A percentile compares a stretch with the other conserved stretches of the same genome.
Conservation (phyloP, 2,113 vertebrate species). For the Pangasianodon gigas region DNA sequence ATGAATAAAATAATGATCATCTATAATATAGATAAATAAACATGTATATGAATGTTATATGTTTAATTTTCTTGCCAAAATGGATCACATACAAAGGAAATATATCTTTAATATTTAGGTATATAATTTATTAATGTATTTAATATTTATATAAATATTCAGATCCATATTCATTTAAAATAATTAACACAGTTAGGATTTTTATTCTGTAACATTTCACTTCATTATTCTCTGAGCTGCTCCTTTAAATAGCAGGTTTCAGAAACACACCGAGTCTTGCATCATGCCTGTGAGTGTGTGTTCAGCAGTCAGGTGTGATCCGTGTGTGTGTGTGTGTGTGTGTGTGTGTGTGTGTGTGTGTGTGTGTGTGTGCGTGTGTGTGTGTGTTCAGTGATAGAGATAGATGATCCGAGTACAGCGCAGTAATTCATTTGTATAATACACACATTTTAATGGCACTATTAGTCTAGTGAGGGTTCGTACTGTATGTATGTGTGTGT, state of each 20-base stretch:
- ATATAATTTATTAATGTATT: neutral
- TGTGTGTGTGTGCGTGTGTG: neutral
- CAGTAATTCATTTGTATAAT: constrained; percentile 1
- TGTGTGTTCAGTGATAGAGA: neutral
- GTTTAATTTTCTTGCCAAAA: neutral
- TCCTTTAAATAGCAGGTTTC: constrained; percentile 31
- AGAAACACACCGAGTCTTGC: constrained; percentile 20
- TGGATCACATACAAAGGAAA: neutral
- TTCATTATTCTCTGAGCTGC: neutral
- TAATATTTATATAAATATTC: neutral
- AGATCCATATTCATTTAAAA: neutral
- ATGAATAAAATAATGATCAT: neutral
- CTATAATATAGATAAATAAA: neutral
- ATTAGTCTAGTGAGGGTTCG: neutral
- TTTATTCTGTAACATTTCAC: neutral
- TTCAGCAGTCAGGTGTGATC: neutral
- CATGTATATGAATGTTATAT: neutral
- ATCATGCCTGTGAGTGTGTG: constrained; percentile 24
- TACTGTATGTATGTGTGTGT: neutral
- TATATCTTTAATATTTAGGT: neutral
- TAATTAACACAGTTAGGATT: neutral
- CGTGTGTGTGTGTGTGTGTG: neutral
- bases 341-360: neutral
- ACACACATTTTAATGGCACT: neutral
- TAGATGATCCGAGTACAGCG: neutral